phyloP scores from a whole-genome alignment of 2,888 invertebrate species.

The Rosalia funebris region DNA sequence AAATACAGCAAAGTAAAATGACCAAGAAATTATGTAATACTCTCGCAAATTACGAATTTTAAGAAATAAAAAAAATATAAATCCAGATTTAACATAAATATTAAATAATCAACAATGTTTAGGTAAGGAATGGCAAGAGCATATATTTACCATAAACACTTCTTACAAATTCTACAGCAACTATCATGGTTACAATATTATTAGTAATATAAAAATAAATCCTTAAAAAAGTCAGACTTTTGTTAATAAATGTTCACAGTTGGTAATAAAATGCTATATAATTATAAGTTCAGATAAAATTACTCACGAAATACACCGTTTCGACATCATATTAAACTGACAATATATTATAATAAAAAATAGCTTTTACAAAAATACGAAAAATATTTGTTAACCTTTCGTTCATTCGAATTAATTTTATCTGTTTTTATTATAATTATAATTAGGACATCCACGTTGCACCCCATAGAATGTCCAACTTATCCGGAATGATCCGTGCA shows the following conservation, averaged over 20 bases:
- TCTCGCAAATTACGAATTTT: conserved; percentile 33
- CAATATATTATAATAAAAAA: background rate
- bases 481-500: conserved; percentile 73
- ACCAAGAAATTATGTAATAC: conserved; percentile 8
- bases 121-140: conserved; percentile 74
- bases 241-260: conserved; percentile 28
- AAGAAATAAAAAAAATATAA: conserved; percentile 38
- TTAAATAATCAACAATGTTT: conserved; percentile 56
- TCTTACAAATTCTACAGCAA: conserved; percentile 39
- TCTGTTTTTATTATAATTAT: conserved; percentile 18
- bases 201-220: conserved; percentile 40
- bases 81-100: conserved; percentile 41
- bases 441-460: conserved; percentile 49
- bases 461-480: conserved; percentile 51
- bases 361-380: background rate
- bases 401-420: conserved; percentile 19
- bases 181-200: conserved; percentile 52
- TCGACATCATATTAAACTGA: background rate
- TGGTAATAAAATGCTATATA: conserved; percentile 34
- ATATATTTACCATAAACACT: conserved; percentile 70
- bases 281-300: conserved; percentile 39
- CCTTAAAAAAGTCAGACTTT: conserved; percentile 47
- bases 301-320: conserved; percentile 25
- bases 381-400: background rate
- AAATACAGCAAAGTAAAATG: background rate